Percentiles rank a stretch among this genome's conserved stretches.
These are phyloP conservation scores for Herminia tarsipennalis DNA, from an alignment of 2,888 invertebrate genomes.

Conservation along the genomic window DNA sequence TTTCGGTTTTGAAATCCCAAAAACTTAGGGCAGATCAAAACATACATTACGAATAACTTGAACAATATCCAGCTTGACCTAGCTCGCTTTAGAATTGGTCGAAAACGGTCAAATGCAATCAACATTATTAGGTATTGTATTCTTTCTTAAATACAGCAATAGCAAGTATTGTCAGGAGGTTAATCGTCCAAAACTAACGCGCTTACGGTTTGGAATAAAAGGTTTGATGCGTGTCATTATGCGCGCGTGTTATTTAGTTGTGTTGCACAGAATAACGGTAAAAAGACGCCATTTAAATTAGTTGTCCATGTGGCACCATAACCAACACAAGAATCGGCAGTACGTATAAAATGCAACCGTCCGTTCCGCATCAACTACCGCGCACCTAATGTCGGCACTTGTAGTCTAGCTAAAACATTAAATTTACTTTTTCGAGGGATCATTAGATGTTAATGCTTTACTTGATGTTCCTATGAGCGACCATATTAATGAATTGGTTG, in stretches of 20 bases:
- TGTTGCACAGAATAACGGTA: constrained; percentile 72
- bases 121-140: constrained; percentile 12
- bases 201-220: constrained; percentile 54
- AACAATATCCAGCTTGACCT: background rate
- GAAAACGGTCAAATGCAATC: background rate
- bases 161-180: constrained; percentile 45
- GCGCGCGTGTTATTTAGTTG: constrained; percentile 67
- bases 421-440: constrained; percentile 19
- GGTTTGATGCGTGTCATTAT: constrained; percentile 65
- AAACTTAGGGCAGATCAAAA: too few species aligned
- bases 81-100: background rate
- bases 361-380: constrained; percentile 52
- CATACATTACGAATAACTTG: too few species aligned
- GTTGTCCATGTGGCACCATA: constrained; percentile 60
- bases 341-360: constrained; percentile 43
- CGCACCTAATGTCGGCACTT: constrained; percentile 27
- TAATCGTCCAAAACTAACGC: constrained; percentile 61
- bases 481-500: constrained; percentile 15
- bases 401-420: constrained; percentile 22
- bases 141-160: constrained; percentile 22
- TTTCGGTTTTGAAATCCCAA: too few species aligned
- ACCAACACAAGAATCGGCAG: constrained; percentile 50
- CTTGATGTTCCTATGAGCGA: constrained; percentile 7
- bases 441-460: constrained; percentile 25
- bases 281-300: constrained; percentile 68